phyloP scores from a whole-genome alignment of 2,888 invertebrate genomes.

The Mythimna pallens region DNA sequence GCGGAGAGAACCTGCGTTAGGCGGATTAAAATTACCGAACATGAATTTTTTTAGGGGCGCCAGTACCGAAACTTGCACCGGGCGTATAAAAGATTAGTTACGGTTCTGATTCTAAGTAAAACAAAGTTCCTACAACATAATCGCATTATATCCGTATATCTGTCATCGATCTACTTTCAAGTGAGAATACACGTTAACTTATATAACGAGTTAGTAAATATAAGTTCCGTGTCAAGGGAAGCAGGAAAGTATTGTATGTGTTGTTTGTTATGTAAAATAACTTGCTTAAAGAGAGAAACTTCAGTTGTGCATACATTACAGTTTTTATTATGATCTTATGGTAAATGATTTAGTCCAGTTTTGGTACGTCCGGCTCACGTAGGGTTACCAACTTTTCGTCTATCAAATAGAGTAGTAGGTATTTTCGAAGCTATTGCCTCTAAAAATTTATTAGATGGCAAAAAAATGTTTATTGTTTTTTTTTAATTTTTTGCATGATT shows the following conservation, averaged over 20 bases:
- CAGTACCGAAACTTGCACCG: too few relatives aligned
- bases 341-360: neutral
- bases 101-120: neutral
- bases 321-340: slow-evolving; percentile 11
- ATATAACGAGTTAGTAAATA: neutral
- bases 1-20: too few relatives aligned
- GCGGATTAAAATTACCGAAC: too few relatives aligned
- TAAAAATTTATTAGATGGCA: too few relatives aligned
- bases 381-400: too few relatives aligned
- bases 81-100: too few relatives aligned
- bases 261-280: slow-evolving; percentile 53
- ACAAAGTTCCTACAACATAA: slow-evolving; percentile 10
- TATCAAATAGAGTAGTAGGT: too few relatives aligned
- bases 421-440: too few relatives aligned
- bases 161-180: slow-evolving; percentile 50
- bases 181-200: slow-evolving; percentile 19
- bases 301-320: neutral
- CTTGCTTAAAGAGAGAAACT: slow-evolving; percentile 37
- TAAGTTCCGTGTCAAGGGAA: slow-evolving; percentile 63
- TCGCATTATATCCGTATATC: slow-evolving; percentile 17
- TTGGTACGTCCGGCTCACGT: too few relatives aligned
- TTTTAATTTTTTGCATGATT: too few relatives aligned
- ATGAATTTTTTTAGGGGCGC: too few relatives aligned
- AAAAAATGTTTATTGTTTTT: too few relatives aligned
- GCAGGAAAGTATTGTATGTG: slow-evolving; percentile 49